Percentiles rank a stretch among this genome's conserved stretches.
Evolutionary conservation across 2,797 vertebrate species (phyloP).

Genomic region (Coracias cyanogaster): DNA sequence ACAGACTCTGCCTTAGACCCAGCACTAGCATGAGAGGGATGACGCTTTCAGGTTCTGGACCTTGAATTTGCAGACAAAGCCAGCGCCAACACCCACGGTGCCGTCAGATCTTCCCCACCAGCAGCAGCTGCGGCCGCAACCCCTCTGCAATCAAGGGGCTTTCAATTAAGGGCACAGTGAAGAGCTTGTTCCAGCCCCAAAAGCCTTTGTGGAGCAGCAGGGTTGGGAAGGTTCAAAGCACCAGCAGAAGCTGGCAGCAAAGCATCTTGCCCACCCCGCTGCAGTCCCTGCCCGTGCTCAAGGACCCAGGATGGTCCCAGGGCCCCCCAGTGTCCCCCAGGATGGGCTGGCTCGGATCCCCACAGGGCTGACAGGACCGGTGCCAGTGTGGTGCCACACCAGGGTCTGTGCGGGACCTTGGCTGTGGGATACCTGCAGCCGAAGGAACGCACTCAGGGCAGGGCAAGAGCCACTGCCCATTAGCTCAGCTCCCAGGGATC

Average conservation of each 20-base stretch:
- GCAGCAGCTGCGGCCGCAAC: accelerated
- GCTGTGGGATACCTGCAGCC: not conserved
- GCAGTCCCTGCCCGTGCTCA: accelerated
- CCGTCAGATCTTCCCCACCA: accelerated
- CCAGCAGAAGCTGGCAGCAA: not conserved
- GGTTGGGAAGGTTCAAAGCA: not conserved
- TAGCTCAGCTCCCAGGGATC: not conserved
- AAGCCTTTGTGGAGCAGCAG: not conserved
- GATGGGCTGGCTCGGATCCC: too few relatives aligned
- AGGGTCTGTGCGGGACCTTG: accelerated
- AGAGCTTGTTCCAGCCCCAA: not conserved
- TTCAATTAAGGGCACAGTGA: not conserved
- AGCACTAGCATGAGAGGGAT: accelerated
- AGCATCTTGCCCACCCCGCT: accelerated
- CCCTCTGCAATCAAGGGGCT: not conserved
- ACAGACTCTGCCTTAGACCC: not conserved
- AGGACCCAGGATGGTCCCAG: too few relatives aligned
- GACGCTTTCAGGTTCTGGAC: not conserved
- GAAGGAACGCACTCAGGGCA: not conserved
- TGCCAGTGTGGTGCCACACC: accelerated
- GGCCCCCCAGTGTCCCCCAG: accelerated
- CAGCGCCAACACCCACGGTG: not conserved
- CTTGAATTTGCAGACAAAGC: not conserved
- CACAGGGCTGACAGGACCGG: accelerated
- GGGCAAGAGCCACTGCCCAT: not conserved